phyloP scores from a whole-genome alignment of 1,140 invertebrate genomes.

The Diploscapter pachys region DNA sequence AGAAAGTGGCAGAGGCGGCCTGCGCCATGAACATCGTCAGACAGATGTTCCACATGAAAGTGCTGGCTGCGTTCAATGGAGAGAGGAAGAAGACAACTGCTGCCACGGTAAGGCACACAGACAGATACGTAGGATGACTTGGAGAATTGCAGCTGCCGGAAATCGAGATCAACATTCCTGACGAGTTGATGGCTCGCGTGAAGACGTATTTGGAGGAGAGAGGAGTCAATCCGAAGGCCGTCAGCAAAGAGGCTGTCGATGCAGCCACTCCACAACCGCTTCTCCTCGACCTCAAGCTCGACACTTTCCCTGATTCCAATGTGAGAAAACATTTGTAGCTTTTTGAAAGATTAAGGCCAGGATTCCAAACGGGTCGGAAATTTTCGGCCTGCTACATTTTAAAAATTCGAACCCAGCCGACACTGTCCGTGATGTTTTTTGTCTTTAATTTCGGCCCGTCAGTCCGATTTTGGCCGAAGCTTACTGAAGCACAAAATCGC shows the following conservation, averaged over 20 bases:
- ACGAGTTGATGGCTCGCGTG: slow-evolving; percentile 32
- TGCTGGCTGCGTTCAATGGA: slow-evolving; percentile 75
- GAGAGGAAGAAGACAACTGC: slow-evolving; percentile 80
- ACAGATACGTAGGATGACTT: slow-evolving; percentile 8
- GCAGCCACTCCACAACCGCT: slow-evolving; percentile 62
- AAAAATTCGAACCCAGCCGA: too few species aligned
- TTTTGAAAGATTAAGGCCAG: too few species aligned
- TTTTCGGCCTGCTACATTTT: too few species aligned
- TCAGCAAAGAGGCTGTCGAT: slow-evolving; percentile 13
- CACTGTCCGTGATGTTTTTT: too few species aligned
- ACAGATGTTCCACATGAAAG: slow-evolving; percentile 87
- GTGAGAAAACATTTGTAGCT: slow-evolving; percentile 33
- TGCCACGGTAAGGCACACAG: slow-evolving; percentile 56
- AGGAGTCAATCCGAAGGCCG: slow-evolving; percentile 41
- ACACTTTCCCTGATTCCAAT: slow-evolving; percentile 62
- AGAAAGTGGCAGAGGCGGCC: slow-evolving; percentile 89
- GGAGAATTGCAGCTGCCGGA: slow-evolving; percentile 43
- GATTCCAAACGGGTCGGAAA: too few species aligned
- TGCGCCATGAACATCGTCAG: slow-evolving; percentile 89
- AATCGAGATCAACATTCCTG: slow-evolving; percentile 41
- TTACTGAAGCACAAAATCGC: too few species aligned
- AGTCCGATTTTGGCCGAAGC: too few species aligned
- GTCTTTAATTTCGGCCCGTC: too few species aligned
- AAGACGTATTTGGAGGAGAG: slow-evolving; percentile 23
- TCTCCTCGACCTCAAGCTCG: slow-evolving; percentile 66